Percentiles rank a stretch among this genome's conserved stretches.
phyloP scores from a whole-genome alignment of 2,888 invertebrate species.

The Cephus pygmeus region DNA sequence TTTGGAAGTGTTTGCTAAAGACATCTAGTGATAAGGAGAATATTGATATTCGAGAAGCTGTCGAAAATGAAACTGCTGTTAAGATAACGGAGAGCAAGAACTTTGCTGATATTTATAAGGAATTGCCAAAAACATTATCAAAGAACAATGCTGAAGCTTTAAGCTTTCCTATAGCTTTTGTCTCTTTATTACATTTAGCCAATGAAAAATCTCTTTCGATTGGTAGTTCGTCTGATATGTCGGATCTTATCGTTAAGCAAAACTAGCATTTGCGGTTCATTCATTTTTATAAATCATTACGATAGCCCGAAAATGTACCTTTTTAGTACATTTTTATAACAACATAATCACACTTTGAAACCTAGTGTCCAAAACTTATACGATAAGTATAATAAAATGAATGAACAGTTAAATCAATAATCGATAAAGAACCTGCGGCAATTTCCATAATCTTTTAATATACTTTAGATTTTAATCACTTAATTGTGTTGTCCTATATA shows the following conservation, averaged over 20 bases:
- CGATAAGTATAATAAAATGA: background rate
- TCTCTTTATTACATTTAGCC: constrained; percentile 84
- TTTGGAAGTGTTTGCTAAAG: constrained; percentile 73
- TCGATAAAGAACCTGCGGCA: background rate
- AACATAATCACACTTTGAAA: background rate
- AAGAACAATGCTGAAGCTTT: constrained; percentile 77
- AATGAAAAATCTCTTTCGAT: constrained; percentile 78
- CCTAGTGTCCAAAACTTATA: background rate
- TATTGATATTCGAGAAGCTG: background rate
- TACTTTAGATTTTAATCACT: background rate
- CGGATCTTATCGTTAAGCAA: constrained; percentile 42
- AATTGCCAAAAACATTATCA: constrained; percentile 71
- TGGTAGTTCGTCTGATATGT: constrained; percentile 31
- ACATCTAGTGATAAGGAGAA: constrained; percentile 5
- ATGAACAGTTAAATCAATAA: background rate
- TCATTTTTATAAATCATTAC: background rate
- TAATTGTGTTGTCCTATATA: background rate
- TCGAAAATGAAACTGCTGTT: constrained; percentile 13
- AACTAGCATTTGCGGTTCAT: background rate
- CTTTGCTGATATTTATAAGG: constrained; percentile 69
- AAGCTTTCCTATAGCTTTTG: constrained; percentile 82
- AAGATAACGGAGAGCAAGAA: constrained; percentile 50
- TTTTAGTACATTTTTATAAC: background rate
- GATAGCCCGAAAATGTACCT: background rate
- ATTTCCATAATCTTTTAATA: background rate